These are phyloP conservation scores for Fukomys damarensis DNA, from an alignment of 2,113 vertebrate genomes.

Conservation along the genomic window DNA sequence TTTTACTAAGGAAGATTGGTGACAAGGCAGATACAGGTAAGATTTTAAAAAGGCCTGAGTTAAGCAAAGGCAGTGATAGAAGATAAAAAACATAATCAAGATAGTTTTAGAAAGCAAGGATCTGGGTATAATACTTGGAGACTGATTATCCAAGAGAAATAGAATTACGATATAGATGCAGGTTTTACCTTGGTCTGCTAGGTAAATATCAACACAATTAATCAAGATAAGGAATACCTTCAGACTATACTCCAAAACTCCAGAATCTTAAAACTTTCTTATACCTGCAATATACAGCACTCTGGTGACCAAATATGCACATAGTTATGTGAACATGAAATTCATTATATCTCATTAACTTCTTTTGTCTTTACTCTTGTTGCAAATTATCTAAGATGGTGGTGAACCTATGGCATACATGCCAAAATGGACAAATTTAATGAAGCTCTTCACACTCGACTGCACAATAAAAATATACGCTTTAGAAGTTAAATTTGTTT, in stretches of 20 bases:
- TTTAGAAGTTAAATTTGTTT: neutral
- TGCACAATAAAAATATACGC: neutral
- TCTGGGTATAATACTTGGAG: neutral
- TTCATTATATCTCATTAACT: neutral
- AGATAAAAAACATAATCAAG: neutral
- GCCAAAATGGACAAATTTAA: neutral
- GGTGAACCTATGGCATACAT: neutral
- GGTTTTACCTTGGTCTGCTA: neutral
- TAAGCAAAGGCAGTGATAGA: neutral
- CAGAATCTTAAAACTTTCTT: conserved; percentile 24
- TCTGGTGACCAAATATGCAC: neutral
- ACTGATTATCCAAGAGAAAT: neutral
- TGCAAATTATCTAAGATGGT: neutral
- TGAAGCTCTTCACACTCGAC: neutral
- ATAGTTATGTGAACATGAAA: neutral
- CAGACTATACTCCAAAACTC: conserved; percentile 4
- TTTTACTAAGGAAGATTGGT: neutral
- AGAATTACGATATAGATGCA: neutral
- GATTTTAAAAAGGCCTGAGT: neutral
- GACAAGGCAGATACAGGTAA: neutral
- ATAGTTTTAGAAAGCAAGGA: neutral
- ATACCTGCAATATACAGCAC: neutral
- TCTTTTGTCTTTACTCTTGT: conserved; percentile 26
- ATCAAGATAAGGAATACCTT: neutral
- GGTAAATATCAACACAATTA: neutral